phyloP scores from a whole-genome alignment of 1,140 invertebrate genomes.

The Planococcus citri region DNA sequence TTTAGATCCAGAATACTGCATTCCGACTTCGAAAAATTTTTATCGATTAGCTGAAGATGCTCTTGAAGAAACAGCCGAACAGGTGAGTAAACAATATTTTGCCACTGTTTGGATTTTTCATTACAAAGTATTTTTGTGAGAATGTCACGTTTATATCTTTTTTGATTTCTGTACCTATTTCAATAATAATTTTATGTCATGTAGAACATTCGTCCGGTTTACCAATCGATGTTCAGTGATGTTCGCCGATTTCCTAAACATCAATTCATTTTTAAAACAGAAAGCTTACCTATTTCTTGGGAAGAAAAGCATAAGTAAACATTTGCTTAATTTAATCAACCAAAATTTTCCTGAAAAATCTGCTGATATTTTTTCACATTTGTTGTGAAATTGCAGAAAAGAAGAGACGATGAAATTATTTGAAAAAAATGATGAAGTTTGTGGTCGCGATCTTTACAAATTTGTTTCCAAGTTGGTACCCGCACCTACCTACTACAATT shows the following conservation, averaged over 20 bases:
- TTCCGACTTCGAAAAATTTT: background rate
- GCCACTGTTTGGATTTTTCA: no score
- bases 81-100: background rate
- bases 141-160: no score
- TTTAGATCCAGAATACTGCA: background rate
- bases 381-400: background rate
- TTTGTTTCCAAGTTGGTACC: background rate
- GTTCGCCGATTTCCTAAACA: background rate
- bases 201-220: background rate
- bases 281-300: background rate
- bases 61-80: background rate
- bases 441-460: background rate
- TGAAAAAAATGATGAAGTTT: background rate
- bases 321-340: background rate
- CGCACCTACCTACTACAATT: no score
- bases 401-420: background rate
- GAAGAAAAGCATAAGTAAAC: background rate
- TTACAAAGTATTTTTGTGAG: no score
- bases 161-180: no score
- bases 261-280: background rate
- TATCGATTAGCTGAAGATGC: background rate
- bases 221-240: background rate
- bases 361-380: background rate
- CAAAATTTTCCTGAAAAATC: no score
- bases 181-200: background rate